Base-by-base conservation (phyloP, 1,140 invertebrate species). In the Euglossa dilemma region DNA sequence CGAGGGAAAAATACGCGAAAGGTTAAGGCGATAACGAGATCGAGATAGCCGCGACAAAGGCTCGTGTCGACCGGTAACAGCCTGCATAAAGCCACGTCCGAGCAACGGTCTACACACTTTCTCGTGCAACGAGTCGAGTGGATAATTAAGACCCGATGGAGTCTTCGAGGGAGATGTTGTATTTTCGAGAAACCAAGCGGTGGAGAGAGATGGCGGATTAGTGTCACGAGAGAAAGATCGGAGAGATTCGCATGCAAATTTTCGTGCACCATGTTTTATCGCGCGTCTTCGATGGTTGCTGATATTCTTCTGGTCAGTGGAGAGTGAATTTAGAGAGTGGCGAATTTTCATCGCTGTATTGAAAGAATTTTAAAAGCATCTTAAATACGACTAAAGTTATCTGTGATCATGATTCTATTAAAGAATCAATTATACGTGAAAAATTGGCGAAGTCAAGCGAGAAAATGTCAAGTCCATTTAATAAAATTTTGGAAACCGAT, bases 11-110 rank as follows among this genome's bases (percentile, higher is more conserved):
- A 59, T 79, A 20, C 7, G 54, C 77, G 52, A 79, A 70, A 70
- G 77, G 77, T 79, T 66, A 36, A 4, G 52, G 28, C 66, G 77
- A 79, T 79, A 79, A 79, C 66, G 77, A 79, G 66, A 79, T 71
- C 77, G 77, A n/a, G 28, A 64, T 64, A 64, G 28, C 63, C 63
- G 8, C 43, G 77, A 72, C 69, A 72, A 43, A 70, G 76, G 52
- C 50, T 9, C 52, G 47, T 54, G 45, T 50, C 25, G 59, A 14
- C 11, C 14, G 45, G 20, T 20, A 2, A 45, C n/a, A 12, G 64
- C 45, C 45, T 66, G 36, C 64, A 66, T 66, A 45, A 66, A 66
- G 64, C 11, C 43, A 5, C n/a, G 45, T 69, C 23, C 6, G 43
- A 7, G 36, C 20, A n/a, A n/a, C 6, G 20, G 12, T 67, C 1